A percentile compares a stretch with the other conserved stretches of the same genome.
Conservation (phyloP, 2,888 invertebrate genomes). For the Nomada fucata region DNA sequence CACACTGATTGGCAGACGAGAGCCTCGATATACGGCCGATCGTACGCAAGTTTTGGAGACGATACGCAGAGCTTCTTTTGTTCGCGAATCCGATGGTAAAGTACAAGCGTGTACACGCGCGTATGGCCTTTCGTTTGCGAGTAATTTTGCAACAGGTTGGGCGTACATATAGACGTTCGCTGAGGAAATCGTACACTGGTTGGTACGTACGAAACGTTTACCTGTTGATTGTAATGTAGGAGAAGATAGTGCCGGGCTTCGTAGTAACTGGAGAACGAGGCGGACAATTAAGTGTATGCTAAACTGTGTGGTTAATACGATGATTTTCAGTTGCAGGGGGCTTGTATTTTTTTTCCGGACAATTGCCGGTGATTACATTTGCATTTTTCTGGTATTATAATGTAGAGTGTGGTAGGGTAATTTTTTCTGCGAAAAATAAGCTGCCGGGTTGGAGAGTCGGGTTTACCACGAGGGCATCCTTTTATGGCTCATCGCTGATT, state of each 20-base stretch:
- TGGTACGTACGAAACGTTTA: neutral
- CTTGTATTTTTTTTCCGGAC: no score
- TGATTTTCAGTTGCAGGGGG: no score
- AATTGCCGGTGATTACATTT: no score
- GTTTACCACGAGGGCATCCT: no score
- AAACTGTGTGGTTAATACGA: no score
- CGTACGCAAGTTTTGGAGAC: slow-evolving; percentile 10
- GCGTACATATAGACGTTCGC: neutral
- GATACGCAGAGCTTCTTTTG: neutral
- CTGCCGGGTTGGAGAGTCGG: no score
- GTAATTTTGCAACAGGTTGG: slow-evolving; percentile 14
- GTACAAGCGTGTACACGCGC: neutral
- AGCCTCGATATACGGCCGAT: neutral
- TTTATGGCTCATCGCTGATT: no score
- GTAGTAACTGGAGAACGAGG: slow-evolving; percentile 5
- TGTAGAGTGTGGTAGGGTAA: no score
- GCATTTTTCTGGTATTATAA: no score
- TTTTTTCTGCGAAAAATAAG: no score
- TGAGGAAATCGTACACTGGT: neutral
- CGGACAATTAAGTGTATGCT: neutral
- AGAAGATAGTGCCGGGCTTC: neutral
- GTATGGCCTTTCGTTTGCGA: neutral
- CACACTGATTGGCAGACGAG: slow-evolving; percentile 10
- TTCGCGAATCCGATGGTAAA: neutral
- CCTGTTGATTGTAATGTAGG: neutral